Evolutionary conservation across 2,888 invertebrate species (phyloP), one percentile per base, ranked within the genome.

Genomic region (Dusona sp.): DNA sequence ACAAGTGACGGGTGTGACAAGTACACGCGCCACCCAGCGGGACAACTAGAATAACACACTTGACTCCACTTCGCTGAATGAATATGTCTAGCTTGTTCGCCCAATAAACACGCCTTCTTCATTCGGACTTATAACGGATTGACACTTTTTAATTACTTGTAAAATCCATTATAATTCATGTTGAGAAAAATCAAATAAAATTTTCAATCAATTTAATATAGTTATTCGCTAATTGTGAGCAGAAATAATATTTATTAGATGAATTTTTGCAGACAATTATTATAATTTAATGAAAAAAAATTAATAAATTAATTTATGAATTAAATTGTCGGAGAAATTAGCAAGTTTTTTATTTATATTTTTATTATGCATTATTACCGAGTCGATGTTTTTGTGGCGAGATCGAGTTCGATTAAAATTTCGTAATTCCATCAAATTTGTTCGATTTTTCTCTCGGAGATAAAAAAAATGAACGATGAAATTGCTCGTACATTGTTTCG

Each of bases 41-140:
- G 89, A 90, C 89, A 91, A 88, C 90, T 88, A 88, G 88, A 70
- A 78, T 68, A 80, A 73, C 64, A 90, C 93, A 91, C 91, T 92
- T 91, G 92, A 92, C 91, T 91, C 92, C 89, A 91, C 91, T 91
- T 90, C 89, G 88, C 83, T 75, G 86, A 85, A 89, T 88, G 89
- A 88, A 87, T 68, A 65, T 51, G 61, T 45, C 38, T 13, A 33
- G 45, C 70, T 42, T 64, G 48, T 79, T 83, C 70, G 36, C 61
- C n/a, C 67, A 38, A 48, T n/a, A 68, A 73, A 38, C 65, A 48
- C 45, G 22, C 36, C 29, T 64, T 11, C n/a, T 64, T 54, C 4
- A 29, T 72, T 51, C 33, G 16, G 6, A 29, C 19, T 16, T 29
- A 57, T 16, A 42, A 42, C 42, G 11, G 42, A 51, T 45, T 13